Evolutionary conservation across 2,888 invertebrate genomes (phyloP), one percentile per base, ranked within the genome.

Genomic region (Globia sparganii): DNA sequence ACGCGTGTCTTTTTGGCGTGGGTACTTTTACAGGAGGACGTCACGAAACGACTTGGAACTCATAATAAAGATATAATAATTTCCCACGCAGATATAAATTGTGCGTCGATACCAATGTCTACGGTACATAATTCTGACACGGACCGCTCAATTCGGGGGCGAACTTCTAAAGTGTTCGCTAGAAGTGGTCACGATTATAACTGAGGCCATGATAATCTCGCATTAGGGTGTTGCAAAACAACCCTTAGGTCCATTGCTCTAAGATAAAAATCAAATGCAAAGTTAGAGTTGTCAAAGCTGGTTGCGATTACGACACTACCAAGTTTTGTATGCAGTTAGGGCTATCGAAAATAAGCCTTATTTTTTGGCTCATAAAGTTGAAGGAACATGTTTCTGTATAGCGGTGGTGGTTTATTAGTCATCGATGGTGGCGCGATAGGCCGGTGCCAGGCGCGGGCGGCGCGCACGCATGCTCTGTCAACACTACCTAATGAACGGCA

Each of bases 401-500:
- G 77, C 80, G 88, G 91, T 90, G 84, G 90, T 87, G 92, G 95
- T 95, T 95, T 96, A 96, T 96, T 96, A 96, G 96, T 96, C 96
- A 96, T 96, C 95, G 96, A 96, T 96, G 96, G 96, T 95, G 96
- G 94, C 90, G 95, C 96, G 96, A 96, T 96, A 96, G 91, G 93
- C 72, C 91, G 92, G 95, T 96, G 94, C 94, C 96, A 94, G 94
- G 95, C 95, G 94, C 94, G 93, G 93, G 92, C 94, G 95, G 96
- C 96, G 96, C 96, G 96, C 96, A 96, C 96, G 96, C 95, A 93
- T 90, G 89, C 86, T 76, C 95, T 96, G 96, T 96, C 96, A 96
- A 96, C 96, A 95, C 96, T 92, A 93, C 94, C 95, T 96, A 96
- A 96, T 96, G 96, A 95, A 96, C 96, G 96, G 94, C 95, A 94